These are phyloP conservation scores for Diploscapter pachys DNA, from an alignment of 1,140 invertebrate genomes.

Conservation along the genomic window DNA sequence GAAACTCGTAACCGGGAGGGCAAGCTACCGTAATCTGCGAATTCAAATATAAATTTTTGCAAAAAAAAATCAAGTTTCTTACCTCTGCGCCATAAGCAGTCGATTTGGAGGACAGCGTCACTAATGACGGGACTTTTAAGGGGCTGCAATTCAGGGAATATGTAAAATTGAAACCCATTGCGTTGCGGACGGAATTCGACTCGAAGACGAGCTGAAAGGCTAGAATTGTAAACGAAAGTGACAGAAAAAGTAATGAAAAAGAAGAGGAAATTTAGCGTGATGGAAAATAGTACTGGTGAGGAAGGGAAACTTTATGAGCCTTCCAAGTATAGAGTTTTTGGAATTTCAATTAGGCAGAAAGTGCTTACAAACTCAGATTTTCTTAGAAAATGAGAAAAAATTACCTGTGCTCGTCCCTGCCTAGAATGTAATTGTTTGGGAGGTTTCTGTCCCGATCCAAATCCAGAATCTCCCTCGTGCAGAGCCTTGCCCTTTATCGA, in stretches of 20 bases:
- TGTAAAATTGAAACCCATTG: conserved; percentile 72
- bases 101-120: conserved; percentile 74
- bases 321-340: no score
- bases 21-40: conserved; percentile 71
- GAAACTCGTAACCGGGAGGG: conserved; percentile 87
- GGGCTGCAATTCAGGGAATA: conserved; percentile 76
- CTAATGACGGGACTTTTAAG: conserved; percentile 75
- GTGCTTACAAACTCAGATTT: no score
- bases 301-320: no score
- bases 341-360: no score
- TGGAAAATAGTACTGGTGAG: no score
- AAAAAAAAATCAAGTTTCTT: conserved; percentile 46
- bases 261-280: no score
- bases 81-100: conserved; percentile 85
- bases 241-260: no score
- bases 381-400: no score
- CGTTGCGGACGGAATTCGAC: conserved; percentile 4
- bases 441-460: not conserved
- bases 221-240: no score
- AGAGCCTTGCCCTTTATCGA: conserved; percentile 77
- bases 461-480: conserved; percentile 75
- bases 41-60: no score
- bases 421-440: conserved; percentile 19
- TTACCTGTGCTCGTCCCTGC: conserved; percentile 5
- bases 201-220: conserved; percentile 8